phyloP scores from a whole-genome alignment of 2,797 vertebrate species.

The Toxotes lorentzi region DNA sequence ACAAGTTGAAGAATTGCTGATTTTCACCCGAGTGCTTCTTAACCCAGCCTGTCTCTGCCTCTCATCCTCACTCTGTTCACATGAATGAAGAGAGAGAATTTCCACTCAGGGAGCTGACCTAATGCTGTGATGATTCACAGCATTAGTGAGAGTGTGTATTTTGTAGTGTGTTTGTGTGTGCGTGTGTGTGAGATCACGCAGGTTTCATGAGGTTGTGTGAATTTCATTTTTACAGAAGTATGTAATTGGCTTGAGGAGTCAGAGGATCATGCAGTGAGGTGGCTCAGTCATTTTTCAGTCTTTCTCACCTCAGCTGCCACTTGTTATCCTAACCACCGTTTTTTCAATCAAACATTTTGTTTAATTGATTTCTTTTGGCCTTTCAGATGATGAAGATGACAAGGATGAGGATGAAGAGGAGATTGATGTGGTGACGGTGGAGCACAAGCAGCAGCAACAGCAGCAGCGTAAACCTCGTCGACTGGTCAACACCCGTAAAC shows the following conservation, averaged over 20 bases:
- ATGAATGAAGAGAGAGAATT: constrained; percentile 51
- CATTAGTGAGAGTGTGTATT: constrained; percentile 26
- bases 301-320: neutral
- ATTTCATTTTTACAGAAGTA: constrained; percentile 30
- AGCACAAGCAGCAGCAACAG: constrained; percentile 88
- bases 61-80: constrained; percentile 33
- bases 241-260: constrained; percentile 22
- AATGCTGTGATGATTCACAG: constrained; percentile 37
- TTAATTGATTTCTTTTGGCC: neutral
- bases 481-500: constrained; percentile 86
- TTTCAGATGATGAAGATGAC: constrained; percentile 78
- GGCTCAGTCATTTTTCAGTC: neutral
- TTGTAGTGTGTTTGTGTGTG: constrained; percentile 1
- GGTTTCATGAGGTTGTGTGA: constrained; percentile 23
- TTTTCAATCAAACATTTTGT: neutral
- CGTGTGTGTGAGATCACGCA: constrained; percentile 9
- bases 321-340: neutral
- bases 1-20: constrained; percentile 29
- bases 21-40: constrained; percentile 43
- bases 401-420: constrained; percentile 88
- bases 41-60: constrained; percentile 4
- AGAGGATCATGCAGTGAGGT: neutral
- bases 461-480: constrained; percentile 83
- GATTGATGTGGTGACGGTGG: constrained; percentile 93
- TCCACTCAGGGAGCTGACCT: constrained; percentile 47